Evolutionary conservation across 2,113 vertebrate genomes (phyloP).

Genomic region (Caloenas nicobarica): DNA sequence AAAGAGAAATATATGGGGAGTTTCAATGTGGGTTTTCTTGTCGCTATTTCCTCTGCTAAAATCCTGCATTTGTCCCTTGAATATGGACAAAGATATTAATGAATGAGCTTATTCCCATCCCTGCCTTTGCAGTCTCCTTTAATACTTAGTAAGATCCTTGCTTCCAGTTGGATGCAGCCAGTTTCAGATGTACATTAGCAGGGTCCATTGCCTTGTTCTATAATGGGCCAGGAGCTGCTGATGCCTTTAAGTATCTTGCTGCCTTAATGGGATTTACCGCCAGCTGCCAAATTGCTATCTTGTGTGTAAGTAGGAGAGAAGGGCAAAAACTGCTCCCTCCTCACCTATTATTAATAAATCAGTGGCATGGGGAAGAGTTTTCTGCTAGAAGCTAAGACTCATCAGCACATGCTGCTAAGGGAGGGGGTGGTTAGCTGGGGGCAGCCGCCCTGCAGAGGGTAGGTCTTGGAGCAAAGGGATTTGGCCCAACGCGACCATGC

Average conservation of each 20-base stretch:
- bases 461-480: neutral
- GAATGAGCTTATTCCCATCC: neutral
- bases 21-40: neutral
- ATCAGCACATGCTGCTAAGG: neutral
- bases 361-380: neutral
- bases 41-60: neutral
- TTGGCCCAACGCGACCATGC: neutral
- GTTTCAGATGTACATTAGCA: neutral
- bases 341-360: slow-evolving; percentile 6
- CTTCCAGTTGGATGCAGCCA: neutral
- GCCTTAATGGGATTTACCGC: slow-evolving; percentile 22
- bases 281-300: neutral
- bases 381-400: neutral
- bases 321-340: neutral
- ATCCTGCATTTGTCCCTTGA: neutral
- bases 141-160: neutral
- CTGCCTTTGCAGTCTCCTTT: neutral
- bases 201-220: neutral
- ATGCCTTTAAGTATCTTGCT: neutral
- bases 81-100: neutral
- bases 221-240: neutral
- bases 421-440: neutral
- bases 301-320: neutral
- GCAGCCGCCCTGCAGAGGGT: neutral
- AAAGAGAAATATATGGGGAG: neutral